Evolutionary conservation across 2,888 invertebrate genomes (phyloP).

Genomic region (Laspeyria flexula): DNA sequence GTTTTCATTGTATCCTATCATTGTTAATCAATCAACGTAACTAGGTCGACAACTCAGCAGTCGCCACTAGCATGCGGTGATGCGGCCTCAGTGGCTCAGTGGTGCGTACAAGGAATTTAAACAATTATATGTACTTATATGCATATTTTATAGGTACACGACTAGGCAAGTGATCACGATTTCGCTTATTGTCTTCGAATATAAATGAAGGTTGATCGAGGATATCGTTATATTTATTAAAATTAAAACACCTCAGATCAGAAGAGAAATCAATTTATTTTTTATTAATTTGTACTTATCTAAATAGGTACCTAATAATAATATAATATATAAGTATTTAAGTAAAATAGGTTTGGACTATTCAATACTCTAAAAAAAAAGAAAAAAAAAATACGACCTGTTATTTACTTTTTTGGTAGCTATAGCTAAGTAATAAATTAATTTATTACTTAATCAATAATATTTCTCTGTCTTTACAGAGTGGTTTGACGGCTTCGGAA

Average conservation of each 20-base stretch:
- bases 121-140: neutral
- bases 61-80: conserved; percentile 15
- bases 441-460: no score
- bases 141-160: neutral
- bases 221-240: no score
- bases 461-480: conserved; percentile 60
- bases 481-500: conserved; percentile 69
- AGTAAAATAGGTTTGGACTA: no score
- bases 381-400: no score
- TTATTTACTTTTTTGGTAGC: no score
- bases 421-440: no score
- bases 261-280: no score
- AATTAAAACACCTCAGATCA: no score
- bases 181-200: conserved; percentile 1
- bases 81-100: conserved; percentile 20
- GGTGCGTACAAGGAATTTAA: conserved; percentile 34
- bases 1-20: conserved; percentile 24
- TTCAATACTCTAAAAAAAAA: no score
- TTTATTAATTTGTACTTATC: no score
- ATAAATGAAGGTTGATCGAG: neutral
- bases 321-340: no score
- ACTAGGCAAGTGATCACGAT: neutral
- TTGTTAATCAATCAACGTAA: conserved; percentile 42
- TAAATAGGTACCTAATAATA: no score
- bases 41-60: conserved; percentile 38